Conservation (phyloP, 1,140 invertebrate genomes). For the Bombus soroeensis region DNA sequence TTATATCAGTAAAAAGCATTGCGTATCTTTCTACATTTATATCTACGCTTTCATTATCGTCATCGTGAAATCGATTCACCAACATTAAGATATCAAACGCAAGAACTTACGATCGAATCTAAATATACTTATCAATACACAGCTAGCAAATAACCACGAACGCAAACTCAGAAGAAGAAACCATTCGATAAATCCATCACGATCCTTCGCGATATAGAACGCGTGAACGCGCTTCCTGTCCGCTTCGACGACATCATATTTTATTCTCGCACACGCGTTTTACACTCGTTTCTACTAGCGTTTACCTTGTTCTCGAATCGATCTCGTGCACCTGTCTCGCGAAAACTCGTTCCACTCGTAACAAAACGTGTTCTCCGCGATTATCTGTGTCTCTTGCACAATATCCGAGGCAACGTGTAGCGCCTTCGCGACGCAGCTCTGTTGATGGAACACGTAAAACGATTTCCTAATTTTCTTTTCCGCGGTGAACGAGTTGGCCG, state of each 20-base stretch:
- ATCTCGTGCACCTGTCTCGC: constrained; percentile 2
- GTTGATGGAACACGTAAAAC: neutral
- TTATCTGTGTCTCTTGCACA: neutral
- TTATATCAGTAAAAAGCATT: neutral
- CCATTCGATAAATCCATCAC: constrained; percentile 7
- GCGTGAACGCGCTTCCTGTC: neutral
- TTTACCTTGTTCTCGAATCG: neutral
- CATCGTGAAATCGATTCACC: neutral
- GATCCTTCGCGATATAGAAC: neutral
- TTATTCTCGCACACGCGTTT: neutral
- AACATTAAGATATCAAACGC: neutral
- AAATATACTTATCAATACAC: neutral
- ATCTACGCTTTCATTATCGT: too few relatives aligned
- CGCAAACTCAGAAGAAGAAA: neutral
- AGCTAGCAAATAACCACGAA: neutral
- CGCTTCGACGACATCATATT: neutral
- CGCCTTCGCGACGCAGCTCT: neutral
- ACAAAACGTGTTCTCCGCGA: neutral
- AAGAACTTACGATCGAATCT: too few relatives aligned
- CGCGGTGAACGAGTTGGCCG: neutral
- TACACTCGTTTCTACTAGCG: neutral
- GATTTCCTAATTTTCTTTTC: constrained; percentile 43
- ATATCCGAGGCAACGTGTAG: neutral
- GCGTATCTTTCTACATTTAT: neutral
- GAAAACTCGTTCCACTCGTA: neutral